Base-by-base conservation (phyloP, 2,888 invertebrate species). In the Sinotaia quadrata region DNA sequence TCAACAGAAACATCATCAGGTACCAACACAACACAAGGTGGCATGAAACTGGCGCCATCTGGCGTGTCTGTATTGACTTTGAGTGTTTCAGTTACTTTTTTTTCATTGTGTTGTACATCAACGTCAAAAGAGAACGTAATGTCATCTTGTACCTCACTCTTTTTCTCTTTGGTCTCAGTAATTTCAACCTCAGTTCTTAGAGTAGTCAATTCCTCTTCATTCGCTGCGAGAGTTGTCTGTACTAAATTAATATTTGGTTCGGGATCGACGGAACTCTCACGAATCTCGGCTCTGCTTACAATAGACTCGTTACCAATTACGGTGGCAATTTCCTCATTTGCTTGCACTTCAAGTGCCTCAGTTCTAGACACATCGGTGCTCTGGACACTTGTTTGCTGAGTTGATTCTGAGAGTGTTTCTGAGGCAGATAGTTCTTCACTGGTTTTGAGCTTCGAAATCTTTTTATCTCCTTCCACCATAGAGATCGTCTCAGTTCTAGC, bases 1-100 rank as follows among this genome's bases (percentile, higher is more conserved):
- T 73, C 62, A 10, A 75, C 60, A 27, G 56, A 61, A 1, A 71
- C 66, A 56, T 75, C 67, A 24, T 75, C 72, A 41, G 68, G 65
- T 10, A 68, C 66, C 57, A 36, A 37, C n/a, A 60, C 59, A n/a
- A 72, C 36, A 61, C 49, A 66, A 24, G 72, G 72, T 36, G 68
- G 54, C 15, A 41, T 29, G 27, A 18, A 27, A n/a, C 52, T 15
- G 47, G 47, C 4, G 37, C 18, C 24, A 27, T 56, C 27, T 33
- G 33, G 15, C 34, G 21, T 18, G 3, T 4, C 31, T 34, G 21
- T 8, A n/a, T 18, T 21, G 36, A 2, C 18, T 33, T 7, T 24
- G 12, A 7, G 21, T 12, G 7, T 4, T 8, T 2, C 18, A 47
- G 12, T 24, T 2, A 21, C 12, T 12, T 47, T 7, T 7, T 47